Evolutionary conservation across 2,113 vertebrate species (phyloP).

Genomic region (Scomber scombrus): DNA sequence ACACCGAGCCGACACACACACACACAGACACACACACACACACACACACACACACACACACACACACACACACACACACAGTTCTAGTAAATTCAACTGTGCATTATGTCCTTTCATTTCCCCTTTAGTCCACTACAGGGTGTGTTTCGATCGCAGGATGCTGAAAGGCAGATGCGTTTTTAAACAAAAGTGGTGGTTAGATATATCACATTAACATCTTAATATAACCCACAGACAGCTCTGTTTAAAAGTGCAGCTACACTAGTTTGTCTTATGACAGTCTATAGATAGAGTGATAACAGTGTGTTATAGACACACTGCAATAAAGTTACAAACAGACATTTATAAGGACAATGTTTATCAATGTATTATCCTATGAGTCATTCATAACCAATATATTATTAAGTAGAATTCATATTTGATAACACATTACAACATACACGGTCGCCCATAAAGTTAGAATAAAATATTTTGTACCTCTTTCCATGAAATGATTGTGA

Average conservation of each 20-base stretch:
- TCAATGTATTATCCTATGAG: not conserved
- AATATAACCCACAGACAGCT: slow-evolving; percentile 24
- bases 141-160: slow-evolving; percentile 44
- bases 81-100: slow-evolving; percentile 63
- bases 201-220: slow-evolving; percentile 58
- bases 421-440: not conserved
- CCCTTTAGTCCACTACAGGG: not conserved
- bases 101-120: slow-evolving; percentile 51
- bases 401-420: not conserved
- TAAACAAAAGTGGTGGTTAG: slow-evolving; percentile 25
- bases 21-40: slow-evolving; percentile 20
- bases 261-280: slow-evolving; percentile 43
- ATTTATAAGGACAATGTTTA: not conserved
- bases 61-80: slow-evolving; percentile 18
- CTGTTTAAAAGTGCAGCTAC: slow-evolving; percentile 13
- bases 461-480: too few species aligned
- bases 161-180: slow-evolving; percentile 55
- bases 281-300: not conserved
- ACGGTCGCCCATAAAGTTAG: too few species aligned
- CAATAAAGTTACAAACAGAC: slow-evolving; percentile 16
- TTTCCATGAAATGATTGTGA: too few species aligned
- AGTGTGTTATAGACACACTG: not conserved
- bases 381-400: too few species aligned
- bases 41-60: slow-evolving; percentile 19
- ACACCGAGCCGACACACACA: slow-evolving; percentile 16